Evolutionary conservation across 2,797 vertebrate genomes (phyloP), one percentile per base, ranked within the genome.

Genomic region (Cynodonichthys magdalenae): DNA sequence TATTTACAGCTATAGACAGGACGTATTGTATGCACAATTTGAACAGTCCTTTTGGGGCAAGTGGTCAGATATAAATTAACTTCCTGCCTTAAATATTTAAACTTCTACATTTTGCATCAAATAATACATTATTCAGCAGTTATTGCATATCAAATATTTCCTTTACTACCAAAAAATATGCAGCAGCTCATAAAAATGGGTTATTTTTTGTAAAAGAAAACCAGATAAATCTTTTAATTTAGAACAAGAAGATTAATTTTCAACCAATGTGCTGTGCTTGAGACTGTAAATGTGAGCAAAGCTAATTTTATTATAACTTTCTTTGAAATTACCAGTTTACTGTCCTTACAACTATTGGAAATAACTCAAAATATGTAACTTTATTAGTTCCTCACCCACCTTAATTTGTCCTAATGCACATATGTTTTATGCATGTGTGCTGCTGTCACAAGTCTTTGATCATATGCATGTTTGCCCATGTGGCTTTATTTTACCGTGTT

Each of bases 401-500:
- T 44, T 14, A n/a, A 7, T 3, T 24, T 27, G 15, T 50, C 19
- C 15, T 6, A 2, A 50, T 41, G 17, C 29, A 36, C 11, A 17
- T 10, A 5, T 19, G 8, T 17, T 47, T 47, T 29, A 18, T 61
- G 36, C 12, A 29, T 29, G 6, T 6, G 18, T 51, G 20, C 27
- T 18, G 5, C 15, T 49, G n/a, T 31, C 45, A 49, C 6, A 42
- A 3, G 31, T 9, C 20, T 44, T 44, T 41, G 3, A 15, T 31
- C 48, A 8, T 17, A 28, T 1, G 19, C 42, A 15, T 42, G 36
- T 55, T 46, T 53, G 60, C 45, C 14, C 50, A 15, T 63, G 44
- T 64, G 31, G 47, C 60, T 52, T 46, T 63, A 44, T 44, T 47
- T 61, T 54, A 59, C 9, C 41, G 15, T 54, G 27, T 44, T 14